phyloP scores from a whole-genome alignment of 1,140 invertebrate genomes.

The Heliconius congener region DNA sequence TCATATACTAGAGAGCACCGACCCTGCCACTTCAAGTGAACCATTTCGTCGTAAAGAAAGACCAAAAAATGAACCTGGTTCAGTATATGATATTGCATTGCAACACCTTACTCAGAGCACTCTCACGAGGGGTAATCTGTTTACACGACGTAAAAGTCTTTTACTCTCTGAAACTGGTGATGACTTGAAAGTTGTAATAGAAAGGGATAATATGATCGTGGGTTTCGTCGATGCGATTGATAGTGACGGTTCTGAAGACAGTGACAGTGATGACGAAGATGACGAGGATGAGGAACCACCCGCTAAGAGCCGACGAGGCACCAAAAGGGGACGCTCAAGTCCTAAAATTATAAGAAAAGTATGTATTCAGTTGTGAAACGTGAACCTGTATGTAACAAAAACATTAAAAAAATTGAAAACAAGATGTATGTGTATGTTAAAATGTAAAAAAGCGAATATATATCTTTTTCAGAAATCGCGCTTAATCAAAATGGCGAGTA shows the following conservation, averaged over 20 bases:
- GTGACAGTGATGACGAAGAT: conserved; percentile 47
- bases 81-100: conserved; percentile 36
- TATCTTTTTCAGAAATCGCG: conserved; percentile 61
- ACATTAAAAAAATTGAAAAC: no score
- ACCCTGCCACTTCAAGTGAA: conserved; percentile 26
- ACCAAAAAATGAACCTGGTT: conserved; percentile 33
- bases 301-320: conserved; percentile 22
- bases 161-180: conserved; percentile 56
- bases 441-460: background rate
- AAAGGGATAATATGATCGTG: conserved; percentile 77
- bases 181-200: conserved; percentile 71
- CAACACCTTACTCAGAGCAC: conserved; percentile 30
- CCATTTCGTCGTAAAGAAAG: conserved; percentile 34
- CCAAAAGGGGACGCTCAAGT: conserved; percentile 55
- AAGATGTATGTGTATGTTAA: no score
- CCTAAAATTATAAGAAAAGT: conserved; percentile 58
- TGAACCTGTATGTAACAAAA: no score
- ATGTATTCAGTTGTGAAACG: conserved; percentile 21
- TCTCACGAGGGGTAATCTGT: conserved; percentile 44
- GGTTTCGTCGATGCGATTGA: conserved; percentile 68
- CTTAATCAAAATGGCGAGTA: conserved; percentile 68
- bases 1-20: conserved; percentile 56
- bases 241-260: conserved; percentile 64
- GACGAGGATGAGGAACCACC: conserved; percentile 10
- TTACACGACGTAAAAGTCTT: conserved; percentile 51